Evolutionary conservation across 2,888 invertebrate genomes (phyloP), one percentile per base, ranked within the genome.

Genomic region (Diarsia dahlii): DNA sequence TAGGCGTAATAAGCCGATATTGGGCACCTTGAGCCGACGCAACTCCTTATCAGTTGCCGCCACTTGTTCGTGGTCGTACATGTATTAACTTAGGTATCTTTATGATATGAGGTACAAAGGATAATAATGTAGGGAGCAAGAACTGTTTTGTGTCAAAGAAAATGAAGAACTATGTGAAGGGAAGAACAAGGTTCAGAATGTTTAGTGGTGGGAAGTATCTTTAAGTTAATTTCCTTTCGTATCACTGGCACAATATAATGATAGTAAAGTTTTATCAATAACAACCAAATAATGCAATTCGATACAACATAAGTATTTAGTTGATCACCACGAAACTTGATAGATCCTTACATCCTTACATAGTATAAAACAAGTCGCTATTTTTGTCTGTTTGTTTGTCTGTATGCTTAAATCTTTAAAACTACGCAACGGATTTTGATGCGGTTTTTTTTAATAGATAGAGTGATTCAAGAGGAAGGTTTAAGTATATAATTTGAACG

Each of bases 31-130:
- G 71, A 45, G 74, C 64, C 78, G 64, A 50, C 75, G 66, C 34
- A 64, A 74, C 52, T 76, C 66, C 81, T 84, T 84, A 84, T 84
- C 84, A 74, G 73, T 28, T 3, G 48, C 58, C 15, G 52, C 76
- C 84, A 84, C 84, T 73, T 84, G 81, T 50, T 45, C 46, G 45
- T 28, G 18, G n/a, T 34, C 50, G 28, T 65, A 45, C 45, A 28
- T 67, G n/a, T 64, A 62, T 69, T 65, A 71, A 71, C 68, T 62
- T 50, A 58, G 20, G 50, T 58, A 67, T 58, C 20, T 66, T 52
- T 70, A 62, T 64, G 62, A 56, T 46, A 50, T 56, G 9, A 66
- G 58, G 15, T 75, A 65, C 15, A 39, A 52, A 48, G 39, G 58
- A 28, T 34, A 48, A n/a, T 63, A 64, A 28, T 48, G 15, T 23